phyloP scores from a whole-genome alignment of 2,797 vertebrate genomes.

The Sebastes miniatus region DNA sequence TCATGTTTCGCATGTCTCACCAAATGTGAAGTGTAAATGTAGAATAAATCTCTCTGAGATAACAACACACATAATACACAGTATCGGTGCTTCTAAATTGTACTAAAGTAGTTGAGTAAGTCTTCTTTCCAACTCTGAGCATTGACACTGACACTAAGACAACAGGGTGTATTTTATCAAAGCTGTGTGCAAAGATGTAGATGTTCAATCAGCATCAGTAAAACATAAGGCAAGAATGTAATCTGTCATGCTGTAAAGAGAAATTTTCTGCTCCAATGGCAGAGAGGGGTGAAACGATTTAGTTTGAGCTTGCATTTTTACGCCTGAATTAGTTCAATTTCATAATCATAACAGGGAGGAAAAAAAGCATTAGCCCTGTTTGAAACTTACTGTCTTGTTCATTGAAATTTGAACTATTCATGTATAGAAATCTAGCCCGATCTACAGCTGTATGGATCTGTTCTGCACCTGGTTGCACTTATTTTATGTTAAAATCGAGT shows the following conservation, averaged over 20 bases:
- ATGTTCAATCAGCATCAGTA: slow-evolving; percentile 25
- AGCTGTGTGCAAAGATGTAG: slow-evolving; percentile 8
- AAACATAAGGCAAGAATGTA: slow-evolving; percentile 25
- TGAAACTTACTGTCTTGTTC: slow-evolving; percentile 13
- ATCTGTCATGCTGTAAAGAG: slow-evolving; percentile 25
- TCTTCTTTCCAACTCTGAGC: neutral
- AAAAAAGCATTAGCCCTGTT: neutral
- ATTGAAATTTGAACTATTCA: neutral
- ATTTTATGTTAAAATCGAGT: slow-evolving; percentile 49
- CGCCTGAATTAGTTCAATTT: slow-evolving; percentile 44
- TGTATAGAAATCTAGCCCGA: neutral
- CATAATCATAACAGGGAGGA: slow-evolving; percentile 4
- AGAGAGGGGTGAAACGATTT: slow-evolving; percentile 19
- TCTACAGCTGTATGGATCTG: neutral
- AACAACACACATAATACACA: neutral
- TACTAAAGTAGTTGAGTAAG: neutral
- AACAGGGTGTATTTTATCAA: neutral
- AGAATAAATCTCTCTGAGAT: neutral
- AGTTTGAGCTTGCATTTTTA: slow-evolving; percentile 29
- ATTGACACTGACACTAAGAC: neutral
- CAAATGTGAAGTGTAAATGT: neutral
- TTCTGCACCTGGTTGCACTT: slow-evolving; percentile 38
- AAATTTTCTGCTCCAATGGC: slow-evolving; percentile 43
- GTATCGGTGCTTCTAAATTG: neutral
- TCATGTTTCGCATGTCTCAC: too few species aligned